These are phyloP conservation scores for Aplocera efformata DNA, from an alignment of 2,888 invertebrate species.

Conservation along the genomic window DNA sequence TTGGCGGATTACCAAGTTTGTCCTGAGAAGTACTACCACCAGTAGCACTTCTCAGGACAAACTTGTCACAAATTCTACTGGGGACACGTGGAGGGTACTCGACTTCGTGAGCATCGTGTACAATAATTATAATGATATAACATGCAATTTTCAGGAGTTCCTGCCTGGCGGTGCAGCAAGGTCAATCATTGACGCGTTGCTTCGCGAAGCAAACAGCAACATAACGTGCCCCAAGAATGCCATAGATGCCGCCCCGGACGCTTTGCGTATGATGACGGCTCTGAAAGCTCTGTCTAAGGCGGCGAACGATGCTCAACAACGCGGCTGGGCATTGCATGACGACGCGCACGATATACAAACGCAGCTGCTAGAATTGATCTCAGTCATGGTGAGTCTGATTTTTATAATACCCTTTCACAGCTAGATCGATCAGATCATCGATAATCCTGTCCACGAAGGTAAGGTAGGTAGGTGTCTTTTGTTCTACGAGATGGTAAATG, in stretches of 20 bases:
- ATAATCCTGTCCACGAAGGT: too few relatives aligned
- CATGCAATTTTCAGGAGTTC: constrained; percentile 50
- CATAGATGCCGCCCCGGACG: constrained; percentile 91
- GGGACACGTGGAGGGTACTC: too few relatives aligned
- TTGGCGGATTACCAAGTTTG: too few relatives aligned
- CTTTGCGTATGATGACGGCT: constrained; percentile 89
- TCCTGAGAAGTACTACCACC: too few relatives aligned
- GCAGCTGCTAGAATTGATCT: constrained; percentile 89
- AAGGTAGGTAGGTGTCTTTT: too few relatives aligned
- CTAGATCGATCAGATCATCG: neutral
- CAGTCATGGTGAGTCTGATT: constrained; percentile 85
- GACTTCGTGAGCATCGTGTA: too few relatives aligned
- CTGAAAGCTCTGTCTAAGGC: constrained; percentile 92
- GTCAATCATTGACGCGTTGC: constrained; percentile 69
- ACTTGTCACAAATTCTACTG: too few relatives aligned
- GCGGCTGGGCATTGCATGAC: constrained; percentile 97
- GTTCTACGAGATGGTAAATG: too few relatives aligned
- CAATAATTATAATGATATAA: too few relatives aligned
- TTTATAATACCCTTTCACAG: neutral
- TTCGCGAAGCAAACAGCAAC: constrained; percentile 71
- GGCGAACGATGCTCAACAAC: constrained; percentile 96
- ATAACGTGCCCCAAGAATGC: constrained; percentile 81
- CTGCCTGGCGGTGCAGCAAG: constrained; percentile 71
- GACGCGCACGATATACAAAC: constrained; percentile 94
- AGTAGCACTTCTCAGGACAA: too few relatives aligned